Conservation (phyloP, 2,888 invertebrate genomes). For the Phoenoteleia sp. region DNA sequence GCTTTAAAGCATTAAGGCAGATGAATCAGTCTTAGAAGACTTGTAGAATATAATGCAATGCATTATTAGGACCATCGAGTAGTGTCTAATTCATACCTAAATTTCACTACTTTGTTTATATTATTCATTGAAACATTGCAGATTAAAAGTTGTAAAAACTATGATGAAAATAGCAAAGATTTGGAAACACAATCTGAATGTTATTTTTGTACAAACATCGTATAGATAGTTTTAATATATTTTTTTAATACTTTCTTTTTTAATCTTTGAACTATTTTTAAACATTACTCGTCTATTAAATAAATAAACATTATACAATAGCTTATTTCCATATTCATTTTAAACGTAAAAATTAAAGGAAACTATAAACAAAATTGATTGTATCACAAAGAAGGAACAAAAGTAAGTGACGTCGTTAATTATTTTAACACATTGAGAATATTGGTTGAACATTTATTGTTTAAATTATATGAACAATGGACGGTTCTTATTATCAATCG, state of each 20-base stretch:
- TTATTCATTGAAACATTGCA: background rate
- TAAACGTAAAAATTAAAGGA: too few species aligned
- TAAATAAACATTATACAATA: too few species aligned
- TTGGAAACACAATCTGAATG: too few species aligned
- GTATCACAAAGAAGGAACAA: slow-evolving; percentile 43
- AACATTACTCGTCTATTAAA: too few species aligned
- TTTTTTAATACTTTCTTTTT: too few species aligned
- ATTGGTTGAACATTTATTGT: too few species aligned
- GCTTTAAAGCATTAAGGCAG: slow-evolving; percentile 46
- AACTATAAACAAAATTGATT: too few species aligned
- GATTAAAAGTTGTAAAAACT: background rate
- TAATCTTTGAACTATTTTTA: too few species aligned
- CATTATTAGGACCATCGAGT: background rate
- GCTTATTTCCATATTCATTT: too few species aligned
- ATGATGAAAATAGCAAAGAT: too few species aligned
- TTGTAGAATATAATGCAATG: slow-evolving; percentile 12
- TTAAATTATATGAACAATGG: slow-evolving; percentile 14
- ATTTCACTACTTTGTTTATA: background rate
- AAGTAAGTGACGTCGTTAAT: background rate
- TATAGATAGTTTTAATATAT: too few species aligned
- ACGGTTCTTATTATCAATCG: background rate
- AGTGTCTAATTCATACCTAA: background rate
- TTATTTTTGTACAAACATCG: too few species aligned
- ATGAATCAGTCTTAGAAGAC: slow-evolving; percentile 52
- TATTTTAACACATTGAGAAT: slow-evolving; percentile 31